Base-by-base conservation (phyloP, 2,888 invertebrate genomes). In the Andrena chrysosceles region DNA sequence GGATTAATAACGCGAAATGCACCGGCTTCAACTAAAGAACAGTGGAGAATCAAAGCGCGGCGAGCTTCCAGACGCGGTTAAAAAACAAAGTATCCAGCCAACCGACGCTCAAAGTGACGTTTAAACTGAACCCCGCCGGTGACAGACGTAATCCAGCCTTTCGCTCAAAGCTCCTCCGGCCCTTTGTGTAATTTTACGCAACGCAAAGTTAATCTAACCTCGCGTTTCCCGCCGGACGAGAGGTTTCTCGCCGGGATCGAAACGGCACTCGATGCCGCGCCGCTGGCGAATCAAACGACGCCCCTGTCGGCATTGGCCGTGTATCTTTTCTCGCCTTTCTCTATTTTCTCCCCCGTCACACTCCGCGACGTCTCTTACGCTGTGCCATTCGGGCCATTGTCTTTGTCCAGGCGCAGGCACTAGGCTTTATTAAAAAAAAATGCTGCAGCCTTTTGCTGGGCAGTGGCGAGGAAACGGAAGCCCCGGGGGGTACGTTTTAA, bases 351-450 rank as follows among this genome's bases (percentile, higher is more conserved):
- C 8, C 16, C 2, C 29, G 33, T 63, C 66, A 62, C 62, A 67
- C 62, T 71, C 79, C 77, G 66, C 76, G 42, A 69, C 60, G 60
- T 72, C 72, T 81, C 67, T 74, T 59, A 63, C 52, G 68, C 69
- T 35, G 33, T 63, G 33, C 26, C 82, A 79, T 78, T 76, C 86
- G 77, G 72, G 82, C 77, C 85, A 85, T 83, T 88, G 84, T 84
- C 87, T 90, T 88, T 88, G 85, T 85, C 77, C 70, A 75, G 71
- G 80, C 48, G 23, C 70, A 86, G 85, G 92, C 92, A 93, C 91
- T 93, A 93, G 89, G 87, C 83, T 89, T 92, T 92, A 93, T 93
- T 93, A 93, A 92, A 93, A 92, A 90, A 93, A 92, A 91, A 87
- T 81, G 71, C 64, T 62, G 68, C 54, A 63, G 82, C 86, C 85